Evolutionary conservation across 2,113 vertebrate genomes (phyloP), one percentile per base, ranked within the genome.

Genomic region (Tautogolabrus adspersus): DNA sequence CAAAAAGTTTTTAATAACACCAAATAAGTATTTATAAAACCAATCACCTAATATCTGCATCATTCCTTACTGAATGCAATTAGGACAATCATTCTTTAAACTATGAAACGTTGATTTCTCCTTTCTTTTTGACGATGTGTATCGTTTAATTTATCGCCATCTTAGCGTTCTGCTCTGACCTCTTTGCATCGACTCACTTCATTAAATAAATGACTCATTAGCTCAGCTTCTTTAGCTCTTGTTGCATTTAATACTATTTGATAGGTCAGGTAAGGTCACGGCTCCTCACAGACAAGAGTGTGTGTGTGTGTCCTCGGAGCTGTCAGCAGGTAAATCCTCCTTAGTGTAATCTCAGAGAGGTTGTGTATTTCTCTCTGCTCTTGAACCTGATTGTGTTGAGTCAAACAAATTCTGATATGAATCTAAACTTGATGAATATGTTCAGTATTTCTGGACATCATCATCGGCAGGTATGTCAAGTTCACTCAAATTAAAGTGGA

Each of bases 401-500:
- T 34, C 30, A 34, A 34, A 34, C 30, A 34, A 34, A 34, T 3
- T 34, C 51, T 75, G 10, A 49, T 55, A 42, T 26, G 16, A 66
- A 44, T 11, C 26, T 34, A 34, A 49, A 61, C 22, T 16, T 66
- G 13, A 83, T 5, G 30, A 9, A 66, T n/a, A 47, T 72, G 51
- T 9, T 13, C 10, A 52, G 66, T 11, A 37, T 64, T 21, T 67
- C 6, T 19, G 30, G 18, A 57, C 3, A n/a, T 37, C 62, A 21
- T 37, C 62, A 22, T 40, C 40, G 19, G 34, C 12, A 38, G 65
- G 47, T 37, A 67, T 15, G n/a, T 88, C 74, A 79, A 82, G 76
- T 75, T 90, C 68, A 75, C 66, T 46, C 30, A 82, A 72, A 72
- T 66, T 18, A 75, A 26, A 68, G 72, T 49, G 52, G 71, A 26